phyloP scores from a whole-genome alignment of 2,113 vertebrate genomes.

The Alectura lathami region DNA sequence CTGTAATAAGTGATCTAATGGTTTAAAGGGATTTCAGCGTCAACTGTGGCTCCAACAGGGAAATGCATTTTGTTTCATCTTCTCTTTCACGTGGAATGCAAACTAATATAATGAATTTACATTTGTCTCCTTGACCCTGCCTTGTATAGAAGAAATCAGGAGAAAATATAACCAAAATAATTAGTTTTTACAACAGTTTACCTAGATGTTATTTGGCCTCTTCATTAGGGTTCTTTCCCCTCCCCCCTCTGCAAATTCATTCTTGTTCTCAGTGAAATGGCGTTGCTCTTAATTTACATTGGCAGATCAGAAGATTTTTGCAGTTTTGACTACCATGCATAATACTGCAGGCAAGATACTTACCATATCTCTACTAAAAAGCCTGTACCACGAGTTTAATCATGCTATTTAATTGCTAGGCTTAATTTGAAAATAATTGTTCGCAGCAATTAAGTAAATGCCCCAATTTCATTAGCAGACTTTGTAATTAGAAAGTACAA shows the following conservation, averaged over 20 bases:
- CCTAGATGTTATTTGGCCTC: background rate
- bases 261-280: background rate
- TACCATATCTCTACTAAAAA: conserved; percentile 59
- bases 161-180: background rate
- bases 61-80: background rate
- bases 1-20: background rate
- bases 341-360: conserved; percentile 59
- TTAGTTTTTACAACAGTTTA: background rate
- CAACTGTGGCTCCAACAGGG: background rate
- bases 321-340: conserved; percentile 46
- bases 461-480: conserved; percentile 81
- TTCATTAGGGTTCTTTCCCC: background rate
- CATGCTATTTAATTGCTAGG: conserved; percentile 76
- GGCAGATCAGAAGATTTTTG: conserved; percentile 62
- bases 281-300: conserved; percentile 44
- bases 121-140: background rate
- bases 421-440: conserved; percentile 86
- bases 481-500: conserved; percentile 81
- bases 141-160: background rate
- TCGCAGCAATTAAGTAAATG: conserved; percentile 83
- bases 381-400: conserved; percentile 70
- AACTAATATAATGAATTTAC: background rate
- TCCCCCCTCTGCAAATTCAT: background rate
- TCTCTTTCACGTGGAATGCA: background rate
- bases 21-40: background rate